These are phyloP conservation scores for Cyanocitta stelleri DNA, from an alignment of 2,113 vertebrate species.

Conservation along the genomic window DNA sequence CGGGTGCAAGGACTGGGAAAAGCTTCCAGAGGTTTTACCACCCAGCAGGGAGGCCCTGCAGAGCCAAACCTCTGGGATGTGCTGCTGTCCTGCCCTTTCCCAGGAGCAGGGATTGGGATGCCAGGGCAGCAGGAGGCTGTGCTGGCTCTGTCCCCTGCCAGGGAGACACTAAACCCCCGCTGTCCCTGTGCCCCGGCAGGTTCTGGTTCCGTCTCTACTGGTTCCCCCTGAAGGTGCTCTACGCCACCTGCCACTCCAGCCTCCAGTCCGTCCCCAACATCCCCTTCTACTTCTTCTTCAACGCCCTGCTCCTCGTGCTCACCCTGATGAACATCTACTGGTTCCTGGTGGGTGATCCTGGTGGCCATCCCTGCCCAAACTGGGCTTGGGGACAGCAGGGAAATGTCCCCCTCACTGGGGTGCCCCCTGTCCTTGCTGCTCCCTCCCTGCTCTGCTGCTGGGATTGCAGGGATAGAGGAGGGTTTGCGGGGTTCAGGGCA, in stretches of 20 bases:
- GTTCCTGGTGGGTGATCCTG: slow-evolving; percentile 86
- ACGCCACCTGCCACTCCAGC: slow-evolving; percentile 87
- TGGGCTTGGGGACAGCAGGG: not conserved
- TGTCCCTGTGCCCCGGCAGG: slow-evolving; percentile 68
- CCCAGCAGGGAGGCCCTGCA: accelerated
- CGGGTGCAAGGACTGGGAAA: not conserved
- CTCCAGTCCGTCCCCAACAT: slow-evolving; percentile 82
- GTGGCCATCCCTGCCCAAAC: not conserved
- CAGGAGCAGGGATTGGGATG: not conserved
- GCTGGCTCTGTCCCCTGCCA: not conserved
- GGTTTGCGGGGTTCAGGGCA: not conserved
- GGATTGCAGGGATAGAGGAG: not conserved
- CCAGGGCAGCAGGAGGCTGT: not conserved
- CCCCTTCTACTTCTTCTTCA: slow-evolving; percentile 99
- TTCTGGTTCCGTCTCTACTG: slow-evolving; percentile 99
- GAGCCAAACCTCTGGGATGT: accelerated
- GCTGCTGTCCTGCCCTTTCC: not conserved
- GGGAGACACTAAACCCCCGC: not conserved
- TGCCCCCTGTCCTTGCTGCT: accelerated
- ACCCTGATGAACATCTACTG: slow-evolving; percentile 97
- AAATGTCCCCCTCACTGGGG: not conserved
- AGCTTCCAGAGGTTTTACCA: accelerated
- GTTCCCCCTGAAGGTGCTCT: slow-evolving; percentile 97
- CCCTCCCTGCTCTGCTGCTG: not conserved
- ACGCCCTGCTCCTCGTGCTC: slow-evolving; percentile 84